Conservation (phyloP, 2,888 invertebrate species). For the Mechanitis mazaeus region DNA sequence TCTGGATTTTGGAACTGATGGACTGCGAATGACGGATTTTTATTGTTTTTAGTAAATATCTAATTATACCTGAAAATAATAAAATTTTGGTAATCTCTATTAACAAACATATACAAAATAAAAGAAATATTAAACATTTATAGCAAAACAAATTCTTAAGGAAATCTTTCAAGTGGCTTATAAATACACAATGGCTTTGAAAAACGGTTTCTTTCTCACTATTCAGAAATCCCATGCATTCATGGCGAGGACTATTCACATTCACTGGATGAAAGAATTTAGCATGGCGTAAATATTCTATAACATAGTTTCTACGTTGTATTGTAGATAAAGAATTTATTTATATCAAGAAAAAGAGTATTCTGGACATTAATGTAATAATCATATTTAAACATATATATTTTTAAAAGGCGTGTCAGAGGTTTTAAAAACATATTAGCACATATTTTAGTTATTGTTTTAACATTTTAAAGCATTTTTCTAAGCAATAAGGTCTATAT, state of each 20-base stretch:
- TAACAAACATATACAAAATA: background rate
- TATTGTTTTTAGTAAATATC: slow-evolving; percentile 11
- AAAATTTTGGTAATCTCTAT: too few species aligned
- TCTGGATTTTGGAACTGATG: slow-evolving; percentile 48
- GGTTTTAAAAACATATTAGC: too few species aligned
- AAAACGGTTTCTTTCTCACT: slow-evolving; percentile 14
- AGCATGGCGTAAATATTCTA: background rate
- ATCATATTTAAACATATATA: too few species aligned
- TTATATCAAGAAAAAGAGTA: background rate
- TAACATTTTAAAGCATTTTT: too few species aligned
- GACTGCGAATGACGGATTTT: slow-evolving; percentile 24
- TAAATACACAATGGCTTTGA: slow-evolving; percentile 14
- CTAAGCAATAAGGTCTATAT: too few species aligned
- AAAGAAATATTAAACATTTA: background rate
- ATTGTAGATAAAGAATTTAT: background rate
- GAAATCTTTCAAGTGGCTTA: slow-evolving; percentile 15
- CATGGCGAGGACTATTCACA: slow-evolving; percentile 15
- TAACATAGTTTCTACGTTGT: background rate
- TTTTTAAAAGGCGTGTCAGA: too few species aligned
- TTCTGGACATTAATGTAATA: too few species aligned
- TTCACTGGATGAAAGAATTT: slow-evolving; percentile 13
- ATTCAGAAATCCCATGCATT: slow-evolving; percentile 22
- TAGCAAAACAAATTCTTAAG: background rate
- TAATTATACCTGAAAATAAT: too few species aligned
- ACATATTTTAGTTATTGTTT: too few species aligned